Evolutionary conservation across 92 coral and sea anemone species (phyloP).

Genomic region (Hydrozoanthus gracilis): DNA sequence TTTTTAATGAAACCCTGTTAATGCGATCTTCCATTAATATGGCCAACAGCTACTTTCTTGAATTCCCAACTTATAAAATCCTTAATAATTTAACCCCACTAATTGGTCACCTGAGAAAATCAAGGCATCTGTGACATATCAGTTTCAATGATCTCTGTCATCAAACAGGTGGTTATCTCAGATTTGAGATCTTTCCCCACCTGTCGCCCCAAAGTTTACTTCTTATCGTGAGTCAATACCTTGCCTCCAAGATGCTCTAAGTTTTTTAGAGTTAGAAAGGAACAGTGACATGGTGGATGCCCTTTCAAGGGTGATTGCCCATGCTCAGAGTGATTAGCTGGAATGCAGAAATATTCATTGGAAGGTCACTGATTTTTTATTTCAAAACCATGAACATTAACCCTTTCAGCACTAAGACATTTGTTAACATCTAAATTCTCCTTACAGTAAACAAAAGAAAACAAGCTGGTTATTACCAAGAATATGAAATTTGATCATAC

Average conservation of each 20-base stretch:
- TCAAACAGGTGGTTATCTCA: background rate
- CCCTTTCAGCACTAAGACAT: no score
- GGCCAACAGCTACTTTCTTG: no score
- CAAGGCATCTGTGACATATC: no score
- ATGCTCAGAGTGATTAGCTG: background rate
- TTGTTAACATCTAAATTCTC: no score
- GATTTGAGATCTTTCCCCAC: slow-evolving; percentile 24
- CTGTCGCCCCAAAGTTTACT: slow-evolving; percentile 11
- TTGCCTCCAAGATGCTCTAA: background rate
- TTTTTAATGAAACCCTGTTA: no score
- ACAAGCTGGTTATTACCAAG: no score
- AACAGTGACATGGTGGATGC: slow-evolving; percentile 25
- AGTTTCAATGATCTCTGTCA: no score
- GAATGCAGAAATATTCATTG: background rate
- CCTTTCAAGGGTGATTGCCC: background rate
- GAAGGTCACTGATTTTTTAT: background rate
- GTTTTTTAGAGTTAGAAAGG: slow-evolving; percentile 3
- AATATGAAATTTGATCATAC: no score
- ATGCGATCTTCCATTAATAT: no score
- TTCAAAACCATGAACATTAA: background rate
- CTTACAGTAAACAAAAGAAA: no score
- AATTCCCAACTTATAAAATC: no score
- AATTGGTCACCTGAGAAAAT: no score
- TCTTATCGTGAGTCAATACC: slow-evolving; percentile 21
- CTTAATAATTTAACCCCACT: background rate